Evolutionary conservation across 2,113 vertebrate species (phyloP), one percentile per base, ranked within the genome.

Genomic region (Platichthys stellatus): DNA sequence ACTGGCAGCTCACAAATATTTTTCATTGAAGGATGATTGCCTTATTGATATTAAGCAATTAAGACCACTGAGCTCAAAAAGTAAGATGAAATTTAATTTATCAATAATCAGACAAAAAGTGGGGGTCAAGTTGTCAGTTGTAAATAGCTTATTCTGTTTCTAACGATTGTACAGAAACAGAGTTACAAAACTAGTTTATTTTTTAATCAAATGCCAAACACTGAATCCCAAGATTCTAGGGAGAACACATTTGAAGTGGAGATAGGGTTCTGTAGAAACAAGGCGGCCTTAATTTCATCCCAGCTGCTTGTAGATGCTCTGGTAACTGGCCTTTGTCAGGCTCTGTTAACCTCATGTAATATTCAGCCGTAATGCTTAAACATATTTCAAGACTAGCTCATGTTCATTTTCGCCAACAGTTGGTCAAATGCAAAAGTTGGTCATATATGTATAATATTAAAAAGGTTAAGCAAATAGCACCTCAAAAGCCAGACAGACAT

Each of bases 81-180:
- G 63, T 47, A 66, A 45, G 63, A 65, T 60, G 23, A 74, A 59
- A 82, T 82, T 82, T 60, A 82, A 82, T 82, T 24, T 7, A 43
- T 40, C 35, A 69, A 69, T 69, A 58, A 75, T 61, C 59, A 6
- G 69, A 78, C 69, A 77, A 57, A 75, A 68, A 57, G 57, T 63
- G 63, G 51, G 45, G 10, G 63, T 38, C 8, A 21, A 20, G 17
- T 63, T 76, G 31, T 60, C 31, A 35, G 28, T 31, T 17, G 26
- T 68, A n/a, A 38, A 73, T 31, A 58, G 15, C 24, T 9, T 63
- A 53, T 35, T 73, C 59, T 51, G 59, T 57, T 51, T 24, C 65
- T 51, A 40, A 28, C 17, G 26, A 40, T 28, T 26, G 64, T 62
- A 71, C 54, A 76, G 59, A 75, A 81, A 70, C 40, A 15, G n/a